Conservation (phyloP, 2,113 vertebrate genomes). For the Rattus rattus region DNA sequence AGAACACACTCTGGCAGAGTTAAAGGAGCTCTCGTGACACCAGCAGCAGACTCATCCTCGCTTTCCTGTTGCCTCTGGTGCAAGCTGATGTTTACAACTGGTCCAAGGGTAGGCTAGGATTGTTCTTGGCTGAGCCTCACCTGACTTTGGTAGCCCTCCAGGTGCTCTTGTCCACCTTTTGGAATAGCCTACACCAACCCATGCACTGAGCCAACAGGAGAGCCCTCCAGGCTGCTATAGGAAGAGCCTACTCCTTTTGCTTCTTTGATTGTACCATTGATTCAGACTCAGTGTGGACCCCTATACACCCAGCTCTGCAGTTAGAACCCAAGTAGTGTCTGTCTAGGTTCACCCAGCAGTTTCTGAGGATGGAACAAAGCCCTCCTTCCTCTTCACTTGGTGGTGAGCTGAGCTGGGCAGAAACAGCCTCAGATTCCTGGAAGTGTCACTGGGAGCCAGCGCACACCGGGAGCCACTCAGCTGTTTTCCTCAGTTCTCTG, state of each 20-base stretch:
- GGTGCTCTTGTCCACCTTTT: background rate
- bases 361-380: background rate
- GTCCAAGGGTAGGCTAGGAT: no score
- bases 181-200: background rate
- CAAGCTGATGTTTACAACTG: fast-evolving
- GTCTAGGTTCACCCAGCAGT: background rate
- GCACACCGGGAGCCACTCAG: background rate
- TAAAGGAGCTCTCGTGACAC: background rate
- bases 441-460: background rate
- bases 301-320: background rate
- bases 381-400: background rate
- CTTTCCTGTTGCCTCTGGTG: fast-evolving
- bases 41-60: background rate
- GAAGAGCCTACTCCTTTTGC: background rate
- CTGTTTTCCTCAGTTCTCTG: background rate
- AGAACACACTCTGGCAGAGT: background rate
- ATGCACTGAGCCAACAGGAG: background rate
- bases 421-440: background rate
- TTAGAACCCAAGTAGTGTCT: background rate
- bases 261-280: background rate
- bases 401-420: fast-evolving
- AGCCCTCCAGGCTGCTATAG: background rate
- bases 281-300: background rate
- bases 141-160: background rate
- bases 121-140: background rate